phyloP scores from a whole-genome alignment of 2,888 invertebrate genomes.

The Gymnosoma rotundatum region DNA sequence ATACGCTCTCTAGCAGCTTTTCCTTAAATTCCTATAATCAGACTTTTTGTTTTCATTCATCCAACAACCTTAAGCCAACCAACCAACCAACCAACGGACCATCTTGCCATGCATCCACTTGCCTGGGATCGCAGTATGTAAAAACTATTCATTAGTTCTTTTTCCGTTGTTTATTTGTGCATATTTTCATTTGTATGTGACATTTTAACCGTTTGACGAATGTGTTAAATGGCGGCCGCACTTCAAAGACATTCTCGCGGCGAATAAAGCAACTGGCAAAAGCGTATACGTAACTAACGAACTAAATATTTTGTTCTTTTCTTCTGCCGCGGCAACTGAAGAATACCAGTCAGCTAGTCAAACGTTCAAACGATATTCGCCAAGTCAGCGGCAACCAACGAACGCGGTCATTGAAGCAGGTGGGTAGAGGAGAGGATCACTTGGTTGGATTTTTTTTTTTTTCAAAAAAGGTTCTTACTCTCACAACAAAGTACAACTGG shows the following conservation, averaged over 20 bases:
- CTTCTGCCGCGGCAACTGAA: constrained; percentile 52
- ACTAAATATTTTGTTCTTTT: constrained; percentile 61
- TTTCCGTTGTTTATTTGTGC: constrained; percentile 58
- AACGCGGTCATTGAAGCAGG: constrained; percentile 6
- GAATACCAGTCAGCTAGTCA: constrained; percentile 43
- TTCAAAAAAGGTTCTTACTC: constrained; percentile 34
- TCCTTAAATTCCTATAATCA: constrained; percentile 10
- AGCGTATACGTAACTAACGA: constrained; percentile 51
- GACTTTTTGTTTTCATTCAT: constrained; percentile 9
- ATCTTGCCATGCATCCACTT: not conserved
- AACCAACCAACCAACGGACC: not conserved
- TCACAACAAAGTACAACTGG: constrained; percentile 15
- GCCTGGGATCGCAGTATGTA: constrained; percentile 12
- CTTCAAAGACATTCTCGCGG: constrained; percentile 67
- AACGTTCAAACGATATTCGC: not conserved
- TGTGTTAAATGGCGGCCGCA: constrained; percentile 70
- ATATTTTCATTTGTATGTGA: constrained; percentile 68
- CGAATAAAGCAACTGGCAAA: constrained; percentile 55
- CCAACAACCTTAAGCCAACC: not conserved
- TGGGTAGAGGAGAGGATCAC: not conserved
- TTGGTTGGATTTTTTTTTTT: constrained; percentile 7
- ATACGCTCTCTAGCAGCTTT: constrained; percentile 10
- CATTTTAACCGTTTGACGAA: constrained; percentile 71
- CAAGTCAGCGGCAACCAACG: constrained; percentile 2
- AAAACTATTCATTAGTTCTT: constrained; percentile 60